Percentiles rank a stretch among this genome's conserved stretches.
Conservation (phyloP, 2,888 invertebrate species). For the Andrena praecox region DNA sequence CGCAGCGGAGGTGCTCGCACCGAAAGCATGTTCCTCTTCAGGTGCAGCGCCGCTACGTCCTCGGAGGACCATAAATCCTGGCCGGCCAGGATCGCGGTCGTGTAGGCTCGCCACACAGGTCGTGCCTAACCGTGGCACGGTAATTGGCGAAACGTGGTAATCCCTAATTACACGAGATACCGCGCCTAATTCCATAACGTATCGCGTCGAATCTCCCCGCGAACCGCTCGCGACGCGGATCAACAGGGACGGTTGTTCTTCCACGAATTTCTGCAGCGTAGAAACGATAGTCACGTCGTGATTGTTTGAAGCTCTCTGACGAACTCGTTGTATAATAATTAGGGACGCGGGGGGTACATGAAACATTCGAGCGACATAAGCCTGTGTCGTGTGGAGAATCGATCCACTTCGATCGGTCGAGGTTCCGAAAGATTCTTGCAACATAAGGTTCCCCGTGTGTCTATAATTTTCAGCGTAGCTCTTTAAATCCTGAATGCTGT, state of each 20-base stretch:
- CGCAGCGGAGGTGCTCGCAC: constrained; percentile 50
- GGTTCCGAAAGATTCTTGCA: too few relatives aligned
- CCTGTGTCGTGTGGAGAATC: too few relatives aligned
- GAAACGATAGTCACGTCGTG: constrained; percentile 17
- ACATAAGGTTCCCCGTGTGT: too few relatives aligned
- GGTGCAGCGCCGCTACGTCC: constrained; percentile 51
- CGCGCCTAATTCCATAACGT: constrained; percentile 66
- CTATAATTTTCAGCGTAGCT: too few relatives aligned
- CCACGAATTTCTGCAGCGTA: constrained; percentile 26
- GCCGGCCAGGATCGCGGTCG: constrained; percentile 42
- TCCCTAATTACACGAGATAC: constrained; percentile 68
- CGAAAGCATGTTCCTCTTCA: constrained; percentile 62
- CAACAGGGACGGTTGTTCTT: constrained; percentile 33
- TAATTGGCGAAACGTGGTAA: constrained; percentile 77
- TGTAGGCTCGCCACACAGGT: constrained; percentile 73
- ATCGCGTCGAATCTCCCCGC: constrained; percentile 37
- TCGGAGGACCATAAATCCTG: constrained; percentile 65
- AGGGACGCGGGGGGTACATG: too few relatives aligned
- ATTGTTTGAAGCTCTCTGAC: neutral
- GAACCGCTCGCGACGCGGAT: constrained; percentile 11
- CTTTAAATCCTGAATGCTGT: too few relatives aligned
- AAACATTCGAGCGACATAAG: too few relatives aligned
- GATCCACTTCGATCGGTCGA: too few relatives aligned
- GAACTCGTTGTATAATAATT: constrained; percentile 8
- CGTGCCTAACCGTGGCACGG: constrained; percentile 65